Conservation (phyloP, 2,888 invertebrate genomes). For the Ferrisia virgata region DNA sequence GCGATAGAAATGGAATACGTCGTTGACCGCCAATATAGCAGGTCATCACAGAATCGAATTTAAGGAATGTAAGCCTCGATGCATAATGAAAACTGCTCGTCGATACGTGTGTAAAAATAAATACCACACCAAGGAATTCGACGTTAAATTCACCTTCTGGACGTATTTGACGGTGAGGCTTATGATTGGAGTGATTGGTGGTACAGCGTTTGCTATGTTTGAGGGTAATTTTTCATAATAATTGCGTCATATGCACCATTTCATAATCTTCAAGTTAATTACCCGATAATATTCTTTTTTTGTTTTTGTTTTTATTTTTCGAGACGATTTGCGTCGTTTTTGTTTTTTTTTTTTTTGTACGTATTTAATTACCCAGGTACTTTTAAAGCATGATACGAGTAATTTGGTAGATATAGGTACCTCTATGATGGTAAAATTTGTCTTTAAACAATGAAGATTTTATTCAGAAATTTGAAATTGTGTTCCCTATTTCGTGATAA, state of each 20-base stretch:
- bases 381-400: not conserved
- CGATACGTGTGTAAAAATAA: conserved; percentile 61
- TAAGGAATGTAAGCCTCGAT: conserved; percentile 60
- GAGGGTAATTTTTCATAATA: conserved; percentile 56
- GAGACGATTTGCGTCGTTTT: not conserved
- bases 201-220: conserved; percentile 75
- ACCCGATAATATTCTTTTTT: too few relatives aligned
- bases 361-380: too few relatives aligned
- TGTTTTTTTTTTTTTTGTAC: too few relatives aligned
- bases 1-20: conserved; percentile 35
- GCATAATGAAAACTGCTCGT: conserved; percentile 61
- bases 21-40: not conserved
- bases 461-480: too few relatives aligned
- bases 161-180: conserved; percentile 64
- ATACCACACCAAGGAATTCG: conserved; percentile 61
- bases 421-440: not conserved
- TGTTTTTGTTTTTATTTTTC: not conserved
- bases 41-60: conserved; percentile 50
- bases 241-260: not conserved
- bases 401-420: not conserved
- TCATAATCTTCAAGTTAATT: not conserved
- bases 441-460: not conserved
- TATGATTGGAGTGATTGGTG: conserved; percentile 64
- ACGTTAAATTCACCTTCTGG: conserved; percentile 70
- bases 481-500: too few relatives aligned